Evolutionary conservation across 2,113 vertebrate species (phyloP).

Genomic region (Calidris pugnax): DNA sequence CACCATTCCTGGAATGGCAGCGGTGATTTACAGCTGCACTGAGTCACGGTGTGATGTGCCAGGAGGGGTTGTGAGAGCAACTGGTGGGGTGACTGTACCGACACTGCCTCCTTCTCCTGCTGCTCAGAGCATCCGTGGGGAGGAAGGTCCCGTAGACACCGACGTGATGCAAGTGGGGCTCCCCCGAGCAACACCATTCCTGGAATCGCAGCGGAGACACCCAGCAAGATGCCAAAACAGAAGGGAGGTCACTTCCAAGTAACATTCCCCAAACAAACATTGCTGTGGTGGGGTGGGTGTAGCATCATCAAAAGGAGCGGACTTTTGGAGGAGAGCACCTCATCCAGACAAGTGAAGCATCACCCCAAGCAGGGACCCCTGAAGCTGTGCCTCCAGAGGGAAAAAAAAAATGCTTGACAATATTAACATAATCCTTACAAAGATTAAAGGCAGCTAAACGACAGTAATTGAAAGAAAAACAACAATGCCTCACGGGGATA

Average conservation of each 20-base stretch:
- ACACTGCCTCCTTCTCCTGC: background rate
- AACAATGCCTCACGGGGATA: background rate
- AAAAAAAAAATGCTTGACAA: background rate
- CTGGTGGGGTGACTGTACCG: background rate
- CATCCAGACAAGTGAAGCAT: background rate
- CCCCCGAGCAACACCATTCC: background rate
- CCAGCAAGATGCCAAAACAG: background rate
- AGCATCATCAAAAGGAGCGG: background rate
- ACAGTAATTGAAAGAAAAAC: background rate
- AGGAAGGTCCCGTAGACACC: background rate
- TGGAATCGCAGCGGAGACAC: background rate
- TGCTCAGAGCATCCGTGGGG: background rate
- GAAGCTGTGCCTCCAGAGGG: background rate
- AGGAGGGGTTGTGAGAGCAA: background rate
- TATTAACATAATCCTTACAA: background rate
- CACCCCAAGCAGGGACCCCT: background rate
- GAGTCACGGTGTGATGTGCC: fast-evolving
- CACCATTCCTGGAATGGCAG: background rate
- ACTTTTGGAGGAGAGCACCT: background rate
- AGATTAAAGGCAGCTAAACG: background rate
- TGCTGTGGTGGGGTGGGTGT: background rate
- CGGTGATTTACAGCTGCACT: background rate
- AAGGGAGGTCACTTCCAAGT: background rate
- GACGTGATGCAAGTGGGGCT: background rate
- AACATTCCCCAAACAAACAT: background rate